Base-by-base conservation (phyloP, 2,113 vertebrate genomes). In the Lepisosteus osseus region DNA sequence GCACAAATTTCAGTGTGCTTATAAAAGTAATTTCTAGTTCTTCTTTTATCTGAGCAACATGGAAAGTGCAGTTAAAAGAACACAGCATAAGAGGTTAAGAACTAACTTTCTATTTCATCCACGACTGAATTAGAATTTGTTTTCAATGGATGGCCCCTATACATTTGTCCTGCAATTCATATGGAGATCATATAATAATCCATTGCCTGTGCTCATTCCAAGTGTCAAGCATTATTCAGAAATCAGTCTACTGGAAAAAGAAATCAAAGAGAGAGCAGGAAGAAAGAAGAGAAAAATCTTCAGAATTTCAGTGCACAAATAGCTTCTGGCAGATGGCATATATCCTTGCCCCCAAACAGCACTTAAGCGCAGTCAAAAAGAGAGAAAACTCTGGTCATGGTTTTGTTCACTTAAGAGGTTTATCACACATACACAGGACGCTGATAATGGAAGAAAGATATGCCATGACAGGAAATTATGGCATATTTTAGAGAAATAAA, bases 171-270 rank as follows among this genome's bases (percentile, higher is more conserved):
- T 59, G 14, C 57, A 13, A 45, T 66, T 43, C 64, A 43, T 47
- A 66, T 15, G 45, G 29, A 29, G 29, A 29, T 29, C 29, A 29
- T 29, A 29, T 29, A 29, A 29, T 29, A 29, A 29, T 29, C 29
- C 29, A 29, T 29, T 29, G 29, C 29, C 29, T 29, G 29, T 29
- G 29, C 29, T 29, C 29, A 29, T 29, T 29, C 29, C 29, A 29
- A 29, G 29, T 29, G 29, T 29, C 29, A 51, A 68, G 66, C 66
- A 76, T 81, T 82, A 78, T 83, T 73, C 68, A 78, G 44, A 78
- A 79, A 84, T 57, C 75, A 71, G 13, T 69, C 69, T 64, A 17
- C 62, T 63, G 71, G 68, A 62, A 63, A 70, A 70, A 63, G 43
- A 29, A 73, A 75, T 78, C 45, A 54, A 68, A 71, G 43, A 68